A percentile compares a stretch with the other conserved stretches of the same genome.
Evolutionary conservation across 2,113 vertebrate genomes (phyloP).

Genomic region (Grammomys surdaster): DNA sequence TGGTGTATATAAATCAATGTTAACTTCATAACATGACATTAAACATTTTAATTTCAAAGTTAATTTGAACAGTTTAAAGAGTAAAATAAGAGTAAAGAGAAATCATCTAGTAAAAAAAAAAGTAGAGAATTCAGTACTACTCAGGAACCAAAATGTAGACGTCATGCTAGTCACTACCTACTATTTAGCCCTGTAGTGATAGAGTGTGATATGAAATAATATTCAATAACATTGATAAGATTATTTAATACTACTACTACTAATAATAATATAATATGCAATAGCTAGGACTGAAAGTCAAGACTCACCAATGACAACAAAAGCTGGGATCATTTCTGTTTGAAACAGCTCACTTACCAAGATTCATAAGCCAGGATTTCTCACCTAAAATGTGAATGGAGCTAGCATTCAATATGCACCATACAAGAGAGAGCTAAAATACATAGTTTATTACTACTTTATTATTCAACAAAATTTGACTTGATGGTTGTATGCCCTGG

Average conservation of each 20-base stretch:
- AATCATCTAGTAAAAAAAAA: neutral
- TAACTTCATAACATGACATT: neutral
- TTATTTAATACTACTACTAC: too few species aligned
- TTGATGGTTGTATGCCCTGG: neutral
- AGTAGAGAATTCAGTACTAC: neutral
- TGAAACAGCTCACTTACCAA: neutral
- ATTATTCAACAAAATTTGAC: neutral
- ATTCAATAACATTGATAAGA: too few species aligned
- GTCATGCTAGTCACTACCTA: neutral
- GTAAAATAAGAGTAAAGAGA: neutral
- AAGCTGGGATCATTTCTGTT: neutral
- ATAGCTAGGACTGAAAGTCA: neutral
- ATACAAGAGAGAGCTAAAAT: neutral
- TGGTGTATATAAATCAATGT: neutral
- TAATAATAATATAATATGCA: neutral
- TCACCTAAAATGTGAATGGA: neutral
- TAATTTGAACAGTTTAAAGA: neutral
- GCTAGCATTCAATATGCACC: neutral
- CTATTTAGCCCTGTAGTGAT: neutral
- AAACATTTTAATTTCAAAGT: constrained; percentile 3
- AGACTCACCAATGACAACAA: neutral
- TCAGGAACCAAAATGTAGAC: too few species aligned
- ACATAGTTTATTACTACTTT: neutral
- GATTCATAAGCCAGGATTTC: neutral
- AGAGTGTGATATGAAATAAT: too few species aligned